phyloP scores from a whole-genome alignment of 2,113 vertebrate species.

The Aspidoscelis tigris region DNA sequence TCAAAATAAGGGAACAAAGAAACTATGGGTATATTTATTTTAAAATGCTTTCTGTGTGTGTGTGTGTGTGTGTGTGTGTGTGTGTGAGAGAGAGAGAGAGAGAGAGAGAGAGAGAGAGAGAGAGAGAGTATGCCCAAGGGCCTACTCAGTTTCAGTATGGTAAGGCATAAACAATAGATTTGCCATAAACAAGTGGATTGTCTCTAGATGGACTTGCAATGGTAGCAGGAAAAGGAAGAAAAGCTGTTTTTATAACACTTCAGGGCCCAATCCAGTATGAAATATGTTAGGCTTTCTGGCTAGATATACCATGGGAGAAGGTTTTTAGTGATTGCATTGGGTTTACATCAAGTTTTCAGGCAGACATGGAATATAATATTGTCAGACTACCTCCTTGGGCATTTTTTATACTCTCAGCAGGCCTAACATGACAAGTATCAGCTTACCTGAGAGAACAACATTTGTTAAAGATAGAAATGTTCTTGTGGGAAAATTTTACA shows the following conservation, averaged over 20 bases:
- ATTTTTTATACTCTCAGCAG: conserved; percentile 56
- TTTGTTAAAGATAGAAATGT: conserved; percentile 55
- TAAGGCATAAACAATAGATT: conserved; percentile 61
- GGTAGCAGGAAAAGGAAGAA: conserved; percentile 47
- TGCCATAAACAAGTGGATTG: conserved; percentile 65
- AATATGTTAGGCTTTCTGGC: conserved; percentile 47
- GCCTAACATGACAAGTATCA: conserved; percentile 27
- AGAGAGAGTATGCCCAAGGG: conserved; percentile 47
- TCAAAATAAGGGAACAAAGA: conserved; percentile 53
- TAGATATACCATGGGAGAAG: conserved; percentile 38
- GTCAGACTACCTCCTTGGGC: conserved; percentile 59
- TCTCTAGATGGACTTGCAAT: conserved; percentile 61
- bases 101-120: not conserved
- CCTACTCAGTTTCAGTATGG: conserved; percentile 46
- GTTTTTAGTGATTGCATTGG: conserved; percentile 55
- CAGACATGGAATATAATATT: conserved; percentile 66
- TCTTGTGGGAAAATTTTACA: too few species aligned
- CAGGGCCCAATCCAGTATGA: conserved; percentile 69
- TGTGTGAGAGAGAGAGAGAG: not conserved
- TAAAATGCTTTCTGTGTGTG: not conserved
- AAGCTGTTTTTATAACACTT: conserved; percentile 76
- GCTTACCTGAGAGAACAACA: conserved; percentile 55
- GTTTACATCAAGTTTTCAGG: conserved; percentile 44
- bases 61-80: too few species aligned
- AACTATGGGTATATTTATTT: conserved; percentile 15